Evolutionary conservation across 2,888 invertebrate genomes (phyloP), one percentile per base, ranked within the genome.

Genomic region (Alsophila aescularia): DNA sequence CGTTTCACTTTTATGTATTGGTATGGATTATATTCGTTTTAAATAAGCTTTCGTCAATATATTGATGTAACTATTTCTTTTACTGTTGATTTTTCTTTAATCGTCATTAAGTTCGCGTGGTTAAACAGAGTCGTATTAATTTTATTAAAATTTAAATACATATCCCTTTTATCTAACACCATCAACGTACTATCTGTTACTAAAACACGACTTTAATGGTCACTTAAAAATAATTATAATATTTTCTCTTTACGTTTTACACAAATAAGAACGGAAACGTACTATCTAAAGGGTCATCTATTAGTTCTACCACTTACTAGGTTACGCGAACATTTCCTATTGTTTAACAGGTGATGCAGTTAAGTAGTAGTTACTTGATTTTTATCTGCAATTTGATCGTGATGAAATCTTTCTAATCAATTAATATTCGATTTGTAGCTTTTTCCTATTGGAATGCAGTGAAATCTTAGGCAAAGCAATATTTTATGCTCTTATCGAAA

Each of bases 261-360:
- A 48, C 51, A 69, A 77, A 72, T 67, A 67, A 60, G 79, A 77
- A 64, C 77, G 75, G 75, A 75, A 71, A 59, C 55, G 21, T 43
- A 37, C 58, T 73, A 80, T 81, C 81, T 67, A 40, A 68, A 73
- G 75, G 81, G 77, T 74, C 78, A 79, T 81, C 81, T 70, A 44
- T 59, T n/a, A n/a, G n/a, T 7, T 24, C 24, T 24, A 24, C 2
- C 66, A 71, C 69, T 75, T 66, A 80, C 70, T 73, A 63, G 71
- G 72, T 70, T 73, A 75, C 72, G 69, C 70, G 68, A 67, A 67
- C 65, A 65, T 58, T 54, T 50, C 37, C 70, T 66, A 74, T 77
- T 78, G 78, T 77, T 63, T 61, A 60, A 68, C 53, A 57, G 68
- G n/a, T n/a, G n/a, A 70, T 69, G 63, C 29, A 8, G 2, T 29